Percentiles rank a stretch among this genome's conserved stretches.
phyloP scores from a whole-genome alignment of 2,113 vertebrate species.

The Seriola dumerili region DNA sequence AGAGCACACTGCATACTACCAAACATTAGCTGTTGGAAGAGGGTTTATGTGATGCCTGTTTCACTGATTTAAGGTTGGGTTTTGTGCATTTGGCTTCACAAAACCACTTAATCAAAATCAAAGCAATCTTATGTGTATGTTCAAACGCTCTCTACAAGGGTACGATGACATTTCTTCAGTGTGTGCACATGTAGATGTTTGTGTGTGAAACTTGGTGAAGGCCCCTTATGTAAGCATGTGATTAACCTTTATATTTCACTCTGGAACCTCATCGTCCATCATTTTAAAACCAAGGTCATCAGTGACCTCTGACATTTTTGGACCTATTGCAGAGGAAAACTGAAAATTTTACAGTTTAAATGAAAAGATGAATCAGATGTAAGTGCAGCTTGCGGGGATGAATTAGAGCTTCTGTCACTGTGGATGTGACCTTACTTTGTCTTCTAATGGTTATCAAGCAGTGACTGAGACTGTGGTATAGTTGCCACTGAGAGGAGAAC shows the following conservation, averaged over 20 bases:
- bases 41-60: neutral
- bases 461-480: neutral
- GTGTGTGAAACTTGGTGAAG: constrained; percentile 19
- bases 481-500: constrained; percentile 2
- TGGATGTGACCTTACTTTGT: constrained; percentile 42
- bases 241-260: constrained; percentile 48
- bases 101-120: neutral
- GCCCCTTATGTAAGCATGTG: constrained; percentile 33
- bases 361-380: constrained; percentile 12
- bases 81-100: neutral
- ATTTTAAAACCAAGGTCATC: constrained; percentile 51
- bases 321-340: constrained; percentile 14
- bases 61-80: neutral
- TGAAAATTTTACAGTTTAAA: neutral
- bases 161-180: constrained; percentile 27
- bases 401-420: constrained; percentile 18
- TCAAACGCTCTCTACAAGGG: neutral
- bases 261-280: constrained; percentile 33
- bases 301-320: constrained; percentile 32
- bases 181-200: neutral
- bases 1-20: neutral
- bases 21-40: neutral
- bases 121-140: neutral
- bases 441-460: constrained; percentile 1
- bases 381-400: neutral